A percentile compares a stretch with the other conserved stretches of the same genome.
phyloP scores from a whole-genome alignment of 92 coral and sea anemone species.

The Parazoanthus atlanticus region DNA sequence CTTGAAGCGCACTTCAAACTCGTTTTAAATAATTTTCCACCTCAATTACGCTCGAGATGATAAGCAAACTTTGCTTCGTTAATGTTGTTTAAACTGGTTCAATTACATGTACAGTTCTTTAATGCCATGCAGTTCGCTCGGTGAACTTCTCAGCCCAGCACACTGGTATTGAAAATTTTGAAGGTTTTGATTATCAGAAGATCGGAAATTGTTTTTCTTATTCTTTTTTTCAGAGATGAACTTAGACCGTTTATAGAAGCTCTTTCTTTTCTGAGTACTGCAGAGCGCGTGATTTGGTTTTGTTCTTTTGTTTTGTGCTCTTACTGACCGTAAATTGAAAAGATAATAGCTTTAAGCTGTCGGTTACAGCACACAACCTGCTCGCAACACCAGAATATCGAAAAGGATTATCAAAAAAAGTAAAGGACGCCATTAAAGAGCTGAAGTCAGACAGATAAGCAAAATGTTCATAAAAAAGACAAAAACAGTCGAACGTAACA shows the following conservation, averaged over 20 bases:
- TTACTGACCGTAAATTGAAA: neutral
- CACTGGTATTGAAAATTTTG: neutral
- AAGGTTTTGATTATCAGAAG: neutral
- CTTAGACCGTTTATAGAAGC: neutral
- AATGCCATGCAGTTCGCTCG: neutral
- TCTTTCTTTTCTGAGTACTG: neutral
- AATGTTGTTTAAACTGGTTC: slow-evolving; percentile 34
- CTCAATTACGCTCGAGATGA: neutral
- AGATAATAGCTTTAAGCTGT: neutral
- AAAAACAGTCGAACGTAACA: neutral
- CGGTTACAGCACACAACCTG: neutral
- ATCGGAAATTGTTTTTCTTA: neutral
- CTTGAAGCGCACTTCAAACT: neutral
- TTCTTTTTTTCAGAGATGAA: neutral
- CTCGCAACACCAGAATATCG: neutral
- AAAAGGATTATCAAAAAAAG: neutral
- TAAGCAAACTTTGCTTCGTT: slow-evolving; percentile 30
- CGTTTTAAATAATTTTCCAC: neutral
- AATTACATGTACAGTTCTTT: neutral
- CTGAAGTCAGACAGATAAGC: neutral
- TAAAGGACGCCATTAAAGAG: neutral
- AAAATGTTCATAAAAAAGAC: neutral
- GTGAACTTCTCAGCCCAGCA: neutral
- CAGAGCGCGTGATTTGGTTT: neutral
- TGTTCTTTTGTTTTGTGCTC: neutral